Evolutionary conservation across 2,888 invertebrate species (phyloP).

Genomic region (Amiota communis): DNA sequence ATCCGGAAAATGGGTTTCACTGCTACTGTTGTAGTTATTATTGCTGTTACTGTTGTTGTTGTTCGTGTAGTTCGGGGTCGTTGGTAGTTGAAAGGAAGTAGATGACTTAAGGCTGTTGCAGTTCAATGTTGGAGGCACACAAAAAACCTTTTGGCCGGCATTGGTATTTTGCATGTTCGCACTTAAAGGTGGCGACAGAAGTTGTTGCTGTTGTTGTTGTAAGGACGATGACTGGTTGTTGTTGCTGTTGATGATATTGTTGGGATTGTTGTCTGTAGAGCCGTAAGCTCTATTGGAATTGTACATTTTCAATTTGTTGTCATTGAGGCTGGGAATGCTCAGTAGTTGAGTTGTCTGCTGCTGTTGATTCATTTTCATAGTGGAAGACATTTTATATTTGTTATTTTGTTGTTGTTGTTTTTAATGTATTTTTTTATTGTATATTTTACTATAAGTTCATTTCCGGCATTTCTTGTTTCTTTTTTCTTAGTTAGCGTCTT

Average conservation of each 20-base stretch:
- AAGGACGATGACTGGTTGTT: conserved; percentile 21
- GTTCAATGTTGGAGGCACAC: conserved; percentile 46
- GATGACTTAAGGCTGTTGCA: conserved; percentile 49
- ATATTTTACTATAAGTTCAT: conserved; percentile 48
- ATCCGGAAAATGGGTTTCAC: conserved; percentile 66
- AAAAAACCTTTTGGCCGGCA: conserved; percentile 42
- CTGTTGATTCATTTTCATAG: conserved; percentile 57
- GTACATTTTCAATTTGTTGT: conserved; percentile 26
- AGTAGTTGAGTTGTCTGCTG: conserved; percentile 37
- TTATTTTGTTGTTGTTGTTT: conserved; percentile 18
- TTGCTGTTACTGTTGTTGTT: conserved; percentile 18
- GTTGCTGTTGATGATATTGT: conserved; percentile 36
- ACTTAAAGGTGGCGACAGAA: conserved; percentile 65
- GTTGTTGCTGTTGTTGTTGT: conserved; percentile 43
- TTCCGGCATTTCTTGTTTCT: conserved; percentile 50
- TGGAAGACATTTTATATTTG: conserved; percentile 56
- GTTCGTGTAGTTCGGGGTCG: not conserved
- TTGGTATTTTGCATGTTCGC: conserved; percentile 44
- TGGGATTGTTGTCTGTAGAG: conserved; percentile 31
- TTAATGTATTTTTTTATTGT: conserved; percentile 19
- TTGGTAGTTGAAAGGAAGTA: conserved; percentile 28
- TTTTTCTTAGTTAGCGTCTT: conserved; percentile 10
- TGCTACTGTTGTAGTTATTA: conserved; percentile 39
- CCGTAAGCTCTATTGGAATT: conserved; percentile 35
- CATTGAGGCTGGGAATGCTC: conserved; percentile 14